Base-by-base conservation (phyloP, 2,888 invertebrate species). In the Tetranychus piercei region DNA sequence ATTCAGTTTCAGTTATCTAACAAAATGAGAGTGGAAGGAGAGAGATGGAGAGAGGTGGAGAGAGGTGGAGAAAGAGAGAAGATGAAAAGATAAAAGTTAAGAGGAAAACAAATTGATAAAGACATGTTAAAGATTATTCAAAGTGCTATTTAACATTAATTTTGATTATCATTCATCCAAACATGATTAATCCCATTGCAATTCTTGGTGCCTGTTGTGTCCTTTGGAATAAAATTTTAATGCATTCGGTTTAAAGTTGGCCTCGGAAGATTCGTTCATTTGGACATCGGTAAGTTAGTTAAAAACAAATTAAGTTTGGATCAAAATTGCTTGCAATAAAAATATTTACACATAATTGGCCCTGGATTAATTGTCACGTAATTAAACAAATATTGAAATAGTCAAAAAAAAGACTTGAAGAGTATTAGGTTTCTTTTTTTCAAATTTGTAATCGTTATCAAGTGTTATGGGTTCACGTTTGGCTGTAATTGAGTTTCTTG, bases 1-100 rank as follows among this genome's bases (percentile, higher is more conserved):
- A 55, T 55, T 55, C 11, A 55, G 55, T 55, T 55, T 55, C 55
- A 55, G 15, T 55, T 55, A 55, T 55, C 55, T 55, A 55, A 55
- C 55, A 55, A 55, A 34, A 34, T 34, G 34, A 34, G 34, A 34
- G 34, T 34, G 34, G 5, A 34, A 34, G 34, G 34, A 34, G 34
- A 34, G 34, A 34, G 34, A 34, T 55, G 9, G 45, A 45, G 45
- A 45, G 75, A 74, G 55, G n/a, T n/a, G 34, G 34, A 34, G 34
- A 34, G 34, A 34, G 34, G 5, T 55, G 9, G 45, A 45, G 45
- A 45, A 75, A 15, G 55, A 55, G 9, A 15, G 55, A 55, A 55
- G 15, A 55, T 9, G 55, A 15, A 55, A 55, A 55, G 55, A 15
- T 55, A 55, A 55, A 15, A 15, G 9, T 15, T 15, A 55, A 15